These are phyloP conservation scores for Bagarius yarrelli DNA, from an alignment of 2,113 vertebrate species.

Conservation along the genomic window DNA sequence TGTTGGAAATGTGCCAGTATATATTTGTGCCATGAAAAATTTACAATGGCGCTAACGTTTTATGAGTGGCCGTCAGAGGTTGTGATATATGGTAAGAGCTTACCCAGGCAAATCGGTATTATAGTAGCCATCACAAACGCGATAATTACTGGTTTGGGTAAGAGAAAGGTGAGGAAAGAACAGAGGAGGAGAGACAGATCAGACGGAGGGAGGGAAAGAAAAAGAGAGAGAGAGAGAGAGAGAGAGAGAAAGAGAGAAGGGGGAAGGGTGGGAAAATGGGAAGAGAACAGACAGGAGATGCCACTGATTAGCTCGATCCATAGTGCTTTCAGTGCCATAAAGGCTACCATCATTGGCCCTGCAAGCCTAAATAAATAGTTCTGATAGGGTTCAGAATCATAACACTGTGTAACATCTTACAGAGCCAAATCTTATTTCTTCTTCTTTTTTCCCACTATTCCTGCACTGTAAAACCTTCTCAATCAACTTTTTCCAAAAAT, in stretches of 20 bases:
- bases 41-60: slow-evolving; percentile 39
- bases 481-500: not conserved
- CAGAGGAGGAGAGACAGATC: slow-evolving; percentile 73
- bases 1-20: slow-evolving; percentile 28
- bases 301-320: slow-evolving; percentile 86
- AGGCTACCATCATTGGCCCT: slow-evolving; percentile 24
- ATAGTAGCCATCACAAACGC: slow-evolving; percentile 99
- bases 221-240: slow-evolving; percentile 65
- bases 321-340: slow-evolving; percentile 45
- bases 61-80: slow-evolving; percentile 48
- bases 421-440: not conserved
- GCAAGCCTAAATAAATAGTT: slow-evolving; percentile 32
- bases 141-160: slow-evolving; percentile 98
- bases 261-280: slow-evolving; percentile 78
- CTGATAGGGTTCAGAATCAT: slow-evolving; percentile 13
- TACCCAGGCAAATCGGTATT: slow-evolving; percentile 99
- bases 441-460: not conserved
- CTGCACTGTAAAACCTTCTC: not conserved
- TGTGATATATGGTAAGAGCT: slow-evolving; percentile 86
- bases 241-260: slow-evolving; percentile 69
- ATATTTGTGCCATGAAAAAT: slow-evolving; percentile 34
- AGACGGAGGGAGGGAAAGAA: slow-evolving; percentile 78
- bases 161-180: slow-evolving; percentile 75
- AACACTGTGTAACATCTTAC: not conserved
- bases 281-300: slow-evolving; percentile 79